Evolutionary conservation across 2,113 vertebrate genomes (phyloP).

Genomic region (Leptodactylus fuscus): DNA sequence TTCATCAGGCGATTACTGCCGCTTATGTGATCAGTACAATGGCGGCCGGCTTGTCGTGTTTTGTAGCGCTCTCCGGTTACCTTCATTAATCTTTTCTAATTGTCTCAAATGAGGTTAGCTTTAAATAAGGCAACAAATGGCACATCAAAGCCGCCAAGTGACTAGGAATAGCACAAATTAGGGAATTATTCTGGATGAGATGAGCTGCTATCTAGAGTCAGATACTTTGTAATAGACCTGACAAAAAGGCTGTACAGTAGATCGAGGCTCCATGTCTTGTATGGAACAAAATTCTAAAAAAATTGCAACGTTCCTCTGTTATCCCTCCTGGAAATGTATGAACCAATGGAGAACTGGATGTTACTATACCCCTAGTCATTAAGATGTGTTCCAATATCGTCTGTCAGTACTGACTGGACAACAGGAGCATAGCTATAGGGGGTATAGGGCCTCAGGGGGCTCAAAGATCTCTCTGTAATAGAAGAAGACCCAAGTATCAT

Average conservation of each 20-base stretch:
- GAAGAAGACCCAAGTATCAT: too few relatives aligned
- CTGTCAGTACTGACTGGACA: too few relatives aligned
- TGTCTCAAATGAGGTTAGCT: conserved; percentile 50
- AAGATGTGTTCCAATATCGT: too few relatives aligned
- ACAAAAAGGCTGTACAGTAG: not conserved
- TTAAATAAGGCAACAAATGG: conserved; percentile 58
- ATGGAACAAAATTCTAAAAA: too few relatives aligned
- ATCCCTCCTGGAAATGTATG: too few relatives aligned
- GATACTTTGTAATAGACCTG: not conserved
- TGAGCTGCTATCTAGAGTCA: not conserved
- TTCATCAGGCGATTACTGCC: not conserved
- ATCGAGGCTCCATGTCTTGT: not conserved
- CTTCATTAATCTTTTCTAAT: conserved; percentile 53
- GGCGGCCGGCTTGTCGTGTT: not conserved
- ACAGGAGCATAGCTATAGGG: too few relatives aligned
- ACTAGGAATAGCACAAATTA: conserved; percentile 34
- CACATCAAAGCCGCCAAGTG: conserved; percentile 49
- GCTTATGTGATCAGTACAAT: not conserved
- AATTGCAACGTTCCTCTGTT: too few relatives aligned
- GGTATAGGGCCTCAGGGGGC: too few relatives aligned
- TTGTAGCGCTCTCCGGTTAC: conserved; percentile 32
- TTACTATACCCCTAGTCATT: too few relatives aligned
- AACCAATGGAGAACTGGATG: too few relatives aligned
- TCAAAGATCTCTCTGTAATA: too few relatives aligned
- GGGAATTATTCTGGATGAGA: conserved; percentile 7